Evolutionary conservation across 92 coral and sea anemone species (phyloP).

Genomic region (Montipora capitata): DNA sequence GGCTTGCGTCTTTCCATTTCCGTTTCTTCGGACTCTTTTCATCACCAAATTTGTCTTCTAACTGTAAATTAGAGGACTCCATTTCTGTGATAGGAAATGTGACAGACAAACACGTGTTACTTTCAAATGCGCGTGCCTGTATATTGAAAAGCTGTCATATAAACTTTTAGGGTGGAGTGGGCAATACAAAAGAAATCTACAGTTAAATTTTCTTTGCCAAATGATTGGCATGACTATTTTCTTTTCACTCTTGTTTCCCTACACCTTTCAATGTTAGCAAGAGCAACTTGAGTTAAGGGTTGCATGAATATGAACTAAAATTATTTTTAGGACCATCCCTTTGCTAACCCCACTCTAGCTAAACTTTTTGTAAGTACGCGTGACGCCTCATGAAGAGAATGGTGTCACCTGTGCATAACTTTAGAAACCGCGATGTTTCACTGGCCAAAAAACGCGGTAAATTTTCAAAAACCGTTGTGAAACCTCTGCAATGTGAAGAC

Average conservation of each 20-base stretch:
- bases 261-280: too few relatives aligned
- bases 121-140: conserved; percentile 22
- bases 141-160: background rate
- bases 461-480: conserved; percentile 46
- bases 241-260: too few relatives aligned
- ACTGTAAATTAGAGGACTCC: background rate
- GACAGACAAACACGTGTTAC: background rate
- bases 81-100: background rate
- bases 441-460: conserved; percentile 61
- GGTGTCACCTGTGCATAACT: conserved; percentile 39
- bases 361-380: background rate
- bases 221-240: too few relatives aligned
- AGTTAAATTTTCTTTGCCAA: too few relatives aligned
- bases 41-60: background rate
- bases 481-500: background rate
- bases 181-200: background rate
- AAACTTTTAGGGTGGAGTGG: conserved; percentile 11
- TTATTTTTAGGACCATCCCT: too few relatives aligned
- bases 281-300: too few relatives aligned
- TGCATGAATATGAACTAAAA: too few relatives aligned
- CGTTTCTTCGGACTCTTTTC: conserved; percentile 27
- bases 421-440: conserved; percentile 31
- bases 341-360: conserved; percentile 9
- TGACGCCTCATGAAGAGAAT: conserved; percentile 30
- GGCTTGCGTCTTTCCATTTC: background rate